These are phyloP conservation scores for Drosophila guanche DNA, from an alignment of 1,140 invertebrate genomes.

Conservation along the genomic window DNA sequence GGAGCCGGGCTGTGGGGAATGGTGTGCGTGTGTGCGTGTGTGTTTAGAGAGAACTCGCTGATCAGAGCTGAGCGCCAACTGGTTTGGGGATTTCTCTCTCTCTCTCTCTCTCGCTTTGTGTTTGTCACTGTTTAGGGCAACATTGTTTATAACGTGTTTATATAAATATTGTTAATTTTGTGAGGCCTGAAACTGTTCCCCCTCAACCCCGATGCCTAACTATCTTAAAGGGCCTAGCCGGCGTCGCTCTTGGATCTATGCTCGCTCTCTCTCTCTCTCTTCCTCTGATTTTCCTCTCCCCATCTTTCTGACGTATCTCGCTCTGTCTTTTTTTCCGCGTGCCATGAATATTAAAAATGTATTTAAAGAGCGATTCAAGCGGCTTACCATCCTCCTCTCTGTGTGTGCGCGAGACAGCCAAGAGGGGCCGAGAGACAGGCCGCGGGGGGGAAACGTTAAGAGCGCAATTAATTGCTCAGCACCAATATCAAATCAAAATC, in stretches of 20 bases:
- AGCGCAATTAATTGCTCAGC: slow-evolving; percentile 73
- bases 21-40: slow-evolving; percentile 13
- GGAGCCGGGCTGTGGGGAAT: background rate
- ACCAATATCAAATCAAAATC: slow-evolving; percentile 74
- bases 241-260: slow-evolving; percentile 33
- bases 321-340: slow-evolving; percentile 30
- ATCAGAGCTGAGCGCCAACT: slow-evolving; percentile 64
- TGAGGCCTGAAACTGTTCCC: slow-evolving; percentile 58
- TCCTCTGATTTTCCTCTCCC: background rate
- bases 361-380: slow-evolving; percentile 41
- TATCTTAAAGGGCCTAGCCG: slow-evolving; percentile 20
- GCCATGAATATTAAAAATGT: slow-evolving; percentile 69
- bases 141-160: slow-evolving; percentile 83
- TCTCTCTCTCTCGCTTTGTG: slow-evolving; percentile 48
- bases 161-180: slow-evolving; percentile 80
- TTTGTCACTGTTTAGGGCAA: slow-evolving; percentile 81
- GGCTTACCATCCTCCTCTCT: slow-evolving; percentile 10
- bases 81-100: slow-evolving; percentile 48
- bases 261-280: slow-evolving; percentile 13
- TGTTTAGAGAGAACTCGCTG: slow-evolving; percentile 26
- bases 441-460: slow-evolving; percentile 58
- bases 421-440: slow-evolving; percentile 9
- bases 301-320: slow-evolving; percentile 2
- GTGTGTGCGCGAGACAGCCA: slow-evolving; percentile 14
- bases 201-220: background rate